Evolutionary conservation across 2,888 invertebrate species (phyloP).

Genomic region (Leptothorax acervorum): DNA sequence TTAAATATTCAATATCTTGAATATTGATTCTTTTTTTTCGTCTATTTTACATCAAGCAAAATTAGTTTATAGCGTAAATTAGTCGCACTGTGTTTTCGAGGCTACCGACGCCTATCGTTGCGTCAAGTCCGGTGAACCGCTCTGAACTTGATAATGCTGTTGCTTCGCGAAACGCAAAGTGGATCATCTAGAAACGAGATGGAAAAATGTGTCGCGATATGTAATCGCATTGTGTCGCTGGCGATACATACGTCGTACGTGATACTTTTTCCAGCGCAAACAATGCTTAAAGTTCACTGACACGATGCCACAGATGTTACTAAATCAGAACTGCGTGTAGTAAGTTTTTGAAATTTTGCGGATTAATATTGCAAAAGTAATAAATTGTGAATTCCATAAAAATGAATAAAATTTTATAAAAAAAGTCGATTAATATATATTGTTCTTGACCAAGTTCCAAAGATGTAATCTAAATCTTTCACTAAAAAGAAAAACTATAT

Average conservation of each 20-base stretch:
- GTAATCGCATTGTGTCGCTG: constrained; percentile 31
- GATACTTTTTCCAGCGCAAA: background rate
- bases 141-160: constrained; percentile 61
- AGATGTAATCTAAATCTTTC: background rate
- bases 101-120: background rate
- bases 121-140: constrained; percentile 50
- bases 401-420: background rate
- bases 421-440: background rate
- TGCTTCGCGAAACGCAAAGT: constrained; percentile 34
- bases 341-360: background rate
- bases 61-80: background rate
- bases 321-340: background rate
- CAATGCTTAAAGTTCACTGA: constrained; percentile 22
- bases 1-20: background rate
- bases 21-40: background rate
- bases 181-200: constrained; percentile 50
- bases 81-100: background rate
- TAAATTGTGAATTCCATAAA: background rate
- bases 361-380: background rate
- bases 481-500: background rate
- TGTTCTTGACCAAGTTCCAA: too few relatives aligned
- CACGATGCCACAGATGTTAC: background rate
- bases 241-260: background rate
- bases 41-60: background rate
- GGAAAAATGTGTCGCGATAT: constrained; percentile 67